Evolutionary conservation across 2,888 invertebrate genomes (phyloP).

Genomic region (Sphaerophoria rueppellii): DNA sequence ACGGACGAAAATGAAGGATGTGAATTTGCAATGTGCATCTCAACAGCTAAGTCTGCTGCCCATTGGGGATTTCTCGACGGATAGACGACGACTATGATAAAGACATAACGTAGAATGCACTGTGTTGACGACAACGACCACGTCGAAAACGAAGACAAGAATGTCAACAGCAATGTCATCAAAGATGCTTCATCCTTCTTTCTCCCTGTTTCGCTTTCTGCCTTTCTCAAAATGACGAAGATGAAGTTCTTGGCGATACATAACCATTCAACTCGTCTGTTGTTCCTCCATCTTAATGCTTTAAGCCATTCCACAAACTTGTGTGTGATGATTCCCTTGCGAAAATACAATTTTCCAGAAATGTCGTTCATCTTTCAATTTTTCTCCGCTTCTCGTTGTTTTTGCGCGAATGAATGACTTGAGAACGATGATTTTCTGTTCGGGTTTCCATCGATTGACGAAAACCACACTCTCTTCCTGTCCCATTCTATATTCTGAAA

Average conservation of each 20-base stretch:
- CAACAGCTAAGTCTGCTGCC: conserved; percentile 46
- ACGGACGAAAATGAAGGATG: not conserved
- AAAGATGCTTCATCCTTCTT: conserved; percentile 26
- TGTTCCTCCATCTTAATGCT: not conserved
- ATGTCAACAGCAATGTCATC: conserved; percentile 57
- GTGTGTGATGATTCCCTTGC: conserved; percentile 41
- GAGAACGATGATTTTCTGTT: conserved; percentile 41
- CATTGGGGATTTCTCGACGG: conserved; percentile 64
- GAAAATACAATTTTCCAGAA: conserved; percentile 70
- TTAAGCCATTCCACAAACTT: conserved; percentile 7
- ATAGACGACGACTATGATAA: conserved; percentile 37
- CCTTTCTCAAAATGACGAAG: conserved; percentile 52
- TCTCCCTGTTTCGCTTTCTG: conserved; percentile 7
- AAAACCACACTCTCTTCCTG: conserved; percentile 1
- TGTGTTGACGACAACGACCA: conserved; percentile 22
- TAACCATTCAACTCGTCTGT: conserved; percentile 51
- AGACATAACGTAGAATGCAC: conserved; percentile 3
- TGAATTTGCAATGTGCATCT: conserved; percentile 21
- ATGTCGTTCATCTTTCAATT: conserved; percentile 71
- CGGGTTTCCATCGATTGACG: conserved; percentile 58
- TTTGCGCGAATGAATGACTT: conserved; percentile 67
- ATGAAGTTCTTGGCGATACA: conserved; percentile 71
- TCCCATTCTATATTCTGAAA: conserved; percentile 6
- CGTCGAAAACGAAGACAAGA: conserved; percentile 51
- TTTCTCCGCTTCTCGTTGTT: conserved; percentile 53